These are phyloP conservation scores for Palaemon carinicauda DNA, from an alignment of 1,140 invertebrate species.

Conservation along the genomic window DNA sequence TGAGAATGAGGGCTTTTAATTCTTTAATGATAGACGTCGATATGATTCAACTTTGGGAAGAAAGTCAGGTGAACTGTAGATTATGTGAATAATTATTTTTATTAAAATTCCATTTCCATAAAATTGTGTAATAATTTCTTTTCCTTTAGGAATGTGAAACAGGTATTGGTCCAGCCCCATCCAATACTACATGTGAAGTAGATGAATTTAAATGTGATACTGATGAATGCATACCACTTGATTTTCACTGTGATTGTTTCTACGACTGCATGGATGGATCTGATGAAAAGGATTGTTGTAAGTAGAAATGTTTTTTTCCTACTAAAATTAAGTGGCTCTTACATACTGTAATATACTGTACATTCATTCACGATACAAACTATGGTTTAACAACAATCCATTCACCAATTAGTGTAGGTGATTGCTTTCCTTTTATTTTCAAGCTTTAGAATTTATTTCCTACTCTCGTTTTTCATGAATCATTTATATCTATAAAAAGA, in stretches of 20 bases:
- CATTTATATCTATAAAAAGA: too few relatives aligned
- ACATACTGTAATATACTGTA: background rate
- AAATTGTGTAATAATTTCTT: background rate
- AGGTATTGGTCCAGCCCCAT: conserved; percentile 32
- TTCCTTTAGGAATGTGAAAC: conserved; percentile 42
- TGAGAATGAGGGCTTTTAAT: too few relatives aligned
- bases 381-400: too few relatives aligned
- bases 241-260: conserved; percentile 52
- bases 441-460: too few relatives aligned
- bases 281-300: conserved; percentile 37
- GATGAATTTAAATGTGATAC: conserved; percentile 15
- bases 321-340: background rate
- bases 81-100: too few relatives aligned
- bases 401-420: too few relatives aligned
- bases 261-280: conserved; percentile 49
- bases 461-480: too few relatives aligned
- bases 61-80: too few relatives aligned
- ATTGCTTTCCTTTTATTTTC: too few relatives aligned
- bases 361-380: background rate
- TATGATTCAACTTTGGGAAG: too few relatives aligned
- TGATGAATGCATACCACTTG: conserved; percentile 32
- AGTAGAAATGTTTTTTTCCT: background rate
- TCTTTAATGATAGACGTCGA: too few relatives aligned
- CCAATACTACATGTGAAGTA: conserved; percentile 6
- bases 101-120: too few relatives aligned